Evolutionary conservation across 2,113 vertebrate species (phyloP).

Genomic region (Chionomys nivalis): DNA sequence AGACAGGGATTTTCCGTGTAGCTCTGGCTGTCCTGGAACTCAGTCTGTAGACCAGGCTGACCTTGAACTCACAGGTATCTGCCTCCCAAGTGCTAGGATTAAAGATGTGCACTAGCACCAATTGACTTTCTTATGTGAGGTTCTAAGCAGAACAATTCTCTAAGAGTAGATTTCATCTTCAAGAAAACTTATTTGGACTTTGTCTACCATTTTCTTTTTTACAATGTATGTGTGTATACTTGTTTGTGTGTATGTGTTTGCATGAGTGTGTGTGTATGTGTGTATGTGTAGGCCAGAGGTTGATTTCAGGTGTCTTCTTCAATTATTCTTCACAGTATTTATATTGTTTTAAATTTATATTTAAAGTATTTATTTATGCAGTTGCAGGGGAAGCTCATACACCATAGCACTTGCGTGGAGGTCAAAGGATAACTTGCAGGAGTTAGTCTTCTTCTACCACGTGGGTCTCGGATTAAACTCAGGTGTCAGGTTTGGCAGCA

Average conservation of each 20-base stretch:
- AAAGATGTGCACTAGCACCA: not conserved
- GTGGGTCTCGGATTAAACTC: not conserved
- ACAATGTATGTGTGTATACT: not conserved
- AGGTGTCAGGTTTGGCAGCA: not conserved
- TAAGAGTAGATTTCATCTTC: constrained; percentile 10
- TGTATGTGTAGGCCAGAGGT: not conserved
- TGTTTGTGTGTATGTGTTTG: not conserved
- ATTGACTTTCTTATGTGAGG: not conserved
- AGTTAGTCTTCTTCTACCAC: not conserved
- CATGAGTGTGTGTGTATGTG: not conserved
- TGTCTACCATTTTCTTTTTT: not conserved
- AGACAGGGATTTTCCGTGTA: no score
- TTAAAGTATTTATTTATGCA: not conserved
- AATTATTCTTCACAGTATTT: not conserved
- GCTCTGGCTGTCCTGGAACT: not conserved
- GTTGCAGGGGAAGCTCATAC: not conserved
- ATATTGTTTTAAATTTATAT: not conserved
- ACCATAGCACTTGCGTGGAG: not conserved
- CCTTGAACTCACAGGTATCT: not conserved
- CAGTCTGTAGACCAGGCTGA: not conserved
- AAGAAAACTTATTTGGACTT: not conserved
- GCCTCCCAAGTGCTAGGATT: not conserved
- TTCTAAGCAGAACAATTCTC: constrained; percentile 34
- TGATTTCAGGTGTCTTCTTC: not conserved
- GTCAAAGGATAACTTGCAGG: not conserved